A percentile compares a stretch with the other conserved stretches of the same genome.
phyloP scores from a whole-genome alignment of 2,888 invertebrate genomes.

The Sthenelais limicola region DNA sequence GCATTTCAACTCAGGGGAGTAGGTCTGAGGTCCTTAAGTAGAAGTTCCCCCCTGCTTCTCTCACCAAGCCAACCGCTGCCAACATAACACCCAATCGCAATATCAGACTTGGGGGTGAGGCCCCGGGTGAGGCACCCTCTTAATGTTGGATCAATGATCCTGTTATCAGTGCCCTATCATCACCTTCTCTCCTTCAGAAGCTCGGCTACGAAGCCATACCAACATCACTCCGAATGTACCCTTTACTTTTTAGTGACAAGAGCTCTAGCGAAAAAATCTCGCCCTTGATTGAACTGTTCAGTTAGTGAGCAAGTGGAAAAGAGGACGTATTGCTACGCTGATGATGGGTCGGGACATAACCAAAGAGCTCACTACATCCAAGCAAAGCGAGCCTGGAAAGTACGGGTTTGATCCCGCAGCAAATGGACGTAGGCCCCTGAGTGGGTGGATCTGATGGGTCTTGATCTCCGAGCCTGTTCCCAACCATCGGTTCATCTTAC shows the following conservation, averaged over 20 bases:
- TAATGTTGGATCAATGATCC: constrained; percentile 21
- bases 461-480: neutral
- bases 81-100: no score
- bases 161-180: constrained; percentile 9
- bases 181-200: neutral
- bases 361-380: neutral
- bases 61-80: no score
- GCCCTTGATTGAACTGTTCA: no score
- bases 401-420: neutral
- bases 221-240: neutral
- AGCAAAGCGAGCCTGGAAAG: neutral
- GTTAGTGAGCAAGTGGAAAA: neutral
- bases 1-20: no score
- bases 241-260: constrained; percentile 27
- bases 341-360: neutral
- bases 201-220: neutral
- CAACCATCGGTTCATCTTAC: neutral
- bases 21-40: no score
- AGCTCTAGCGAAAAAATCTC: no score
- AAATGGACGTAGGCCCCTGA: neutral
- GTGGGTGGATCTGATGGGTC: constrained; percentile 1
- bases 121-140: constrained; percentile 1
- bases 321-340: neutral
- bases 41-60: no score
- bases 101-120: no score